Evolutionary conservation across 2,797 vertebrate species (phyloP).

Genomic region (Microchirus variegatus): DNA sequence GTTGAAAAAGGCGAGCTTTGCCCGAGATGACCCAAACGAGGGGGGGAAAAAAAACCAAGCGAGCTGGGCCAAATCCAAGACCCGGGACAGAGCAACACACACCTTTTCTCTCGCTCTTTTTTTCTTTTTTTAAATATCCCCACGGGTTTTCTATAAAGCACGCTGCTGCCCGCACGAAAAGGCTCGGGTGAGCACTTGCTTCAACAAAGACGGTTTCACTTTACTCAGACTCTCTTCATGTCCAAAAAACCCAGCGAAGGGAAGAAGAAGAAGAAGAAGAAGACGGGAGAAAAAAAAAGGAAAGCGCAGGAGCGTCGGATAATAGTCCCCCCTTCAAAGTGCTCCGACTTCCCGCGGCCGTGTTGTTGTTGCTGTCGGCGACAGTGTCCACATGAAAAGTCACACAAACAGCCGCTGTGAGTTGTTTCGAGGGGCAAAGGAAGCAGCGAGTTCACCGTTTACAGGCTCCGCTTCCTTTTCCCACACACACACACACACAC

Average conservation of each 20-base stretch:
- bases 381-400: conserved; percentile 72
- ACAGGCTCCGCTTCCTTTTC: conserved; percentile 83
- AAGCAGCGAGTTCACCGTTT: conserved; percentile 82
- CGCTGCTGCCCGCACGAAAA: conserved; percentile 66
- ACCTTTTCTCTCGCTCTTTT: conserved; percentile 42
- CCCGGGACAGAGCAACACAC: conserved; percentile 54
- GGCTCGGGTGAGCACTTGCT: conserved; percentile 79
- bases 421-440: conserved; percentile 77
- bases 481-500: conserved; percentile 43
- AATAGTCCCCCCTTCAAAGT: conserved; percentile 37
- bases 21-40: conserved; percentile 67
- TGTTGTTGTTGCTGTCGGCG: conserved; percentile 54
- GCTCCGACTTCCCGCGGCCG: conserved; percentile 60
- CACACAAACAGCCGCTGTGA: conserved; percentile 53
- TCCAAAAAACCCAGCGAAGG: conserved; percentile 50
- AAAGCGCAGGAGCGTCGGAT: conserved; percentile 31
- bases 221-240: conserved; percentile 71
- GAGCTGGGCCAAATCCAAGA: conserved; percentile 77
- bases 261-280: no score
- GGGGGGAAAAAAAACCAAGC: conserved; percentile 34
- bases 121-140: neutral
- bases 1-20: conserved; percentile 76
- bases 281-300: neutral
- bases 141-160: conserved; percentile 25
- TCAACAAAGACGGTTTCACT: conserved; percentile 91